Conservation (phyloP, 2,888 invertebrate species). For the Drosophila nr. perissopoda region DNA sequence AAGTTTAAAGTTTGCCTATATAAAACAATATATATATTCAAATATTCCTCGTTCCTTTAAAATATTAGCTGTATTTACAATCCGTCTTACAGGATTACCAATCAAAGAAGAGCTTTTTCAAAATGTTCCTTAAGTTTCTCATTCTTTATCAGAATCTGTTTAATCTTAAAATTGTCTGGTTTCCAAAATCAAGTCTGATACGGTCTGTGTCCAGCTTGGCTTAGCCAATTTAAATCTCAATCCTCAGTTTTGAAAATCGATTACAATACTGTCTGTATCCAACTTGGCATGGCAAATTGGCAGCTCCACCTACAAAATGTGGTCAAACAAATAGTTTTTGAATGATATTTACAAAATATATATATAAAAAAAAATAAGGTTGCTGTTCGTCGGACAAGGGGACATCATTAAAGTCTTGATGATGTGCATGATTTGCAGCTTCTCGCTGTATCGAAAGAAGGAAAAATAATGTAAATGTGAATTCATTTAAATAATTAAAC, state of each 20-base stretch:
- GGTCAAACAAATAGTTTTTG: not conserved
- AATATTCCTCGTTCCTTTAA: not conserved
- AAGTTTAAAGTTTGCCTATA: not conserved
- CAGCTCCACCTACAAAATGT: not conserved
- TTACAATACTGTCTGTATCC: not conserved
- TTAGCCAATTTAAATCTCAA: not conserved
- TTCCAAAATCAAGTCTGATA: not conserved
- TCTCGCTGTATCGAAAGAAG: conserved; percentile 10
- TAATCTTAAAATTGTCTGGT: not conserved
- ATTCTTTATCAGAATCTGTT: not conserved
- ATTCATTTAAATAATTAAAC: conserved; percentile 78
- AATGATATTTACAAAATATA: conserved; percentile 2
- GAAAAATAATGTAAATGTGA: conserved; percentile 50
- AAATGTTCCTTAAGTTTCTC: not conserved
- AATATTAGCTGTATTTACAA: not conserved
- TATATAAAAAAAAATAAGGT: not conserved
- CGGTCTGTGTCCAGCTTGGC: not conserved
- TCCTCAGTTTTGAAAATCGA: not conserved
- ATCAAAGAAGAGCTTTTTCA: too few relatives aligned
- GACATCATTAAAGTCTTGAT: conserved; percentile 53
- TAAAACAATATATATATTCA: not conserved
- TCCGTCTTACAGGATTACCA: not conserved
- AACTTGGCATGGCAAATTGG: not conserved
- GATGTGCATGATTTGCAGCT: conserved; percentile 61
- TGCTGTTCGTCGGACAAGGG: conserved; percentile 23